Base-by-base conservation (phyloP, 2,113 vertebrate species). In the Phalacrocorax aristotelis region DNA sequence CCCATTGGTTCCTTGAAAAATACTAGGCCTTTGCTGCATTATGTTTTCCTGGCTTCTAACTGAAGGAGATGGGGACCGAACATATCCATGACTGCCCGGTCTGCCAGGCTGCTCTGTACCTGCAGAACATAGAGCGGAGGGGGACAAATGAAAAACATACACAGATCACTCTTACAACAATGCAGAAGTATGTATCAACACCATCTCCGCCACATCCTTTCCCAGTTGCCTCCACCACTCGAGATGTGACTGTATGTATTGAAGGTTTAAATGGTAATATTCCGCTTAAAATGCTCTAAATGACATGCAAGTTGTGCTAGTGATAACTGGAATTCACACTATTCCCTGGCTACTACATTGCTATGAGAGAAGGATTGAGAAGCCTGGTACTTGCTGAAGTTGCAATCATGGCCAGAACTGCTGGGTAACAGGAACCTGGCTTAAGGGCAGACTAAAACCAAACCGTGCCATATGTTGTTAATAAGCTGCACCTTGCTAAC, bases 1-100 rank as follows among this genome's bases (percentile, higher is more conserved):
- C 95, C 98, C 98, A 38, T 98, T 99, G 95, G 99, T 98, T 96
- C 99, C 99, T 95, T 99, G 99, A 97, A 99, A 99, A 97, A 99
- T 99, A 91, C 99, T 99, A n/a, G 99, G 99, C 84, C 99, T 98
- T 89, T 99, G 99, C 87, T 99, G 99, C 82, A 99, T 96, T 21
- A 99, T 98, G 49, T 98, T 98, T 55, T 99, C 99, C 97, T 99
- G 99, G 30, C 98, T 98, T 96, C 99, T 98, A 65, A 99, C 98
- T 1, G 99, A 99, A 21, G 99, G 99, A 14, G 99, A 99, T 0
- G 99, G 98, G 9, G 99, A 99, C 48, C 99, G 99, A 80, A 99
- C 98, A 3, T 99, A 99, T 40, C 99, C 99, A 4, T 99, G 99
- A 90, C 99, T 99, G 74, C 98, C 97, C 3, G 99, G 99, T 61